Base-by-base conservation (phyloP, 2,113 vertebrate species). In the Megaptera novaeangliae region DNA sequence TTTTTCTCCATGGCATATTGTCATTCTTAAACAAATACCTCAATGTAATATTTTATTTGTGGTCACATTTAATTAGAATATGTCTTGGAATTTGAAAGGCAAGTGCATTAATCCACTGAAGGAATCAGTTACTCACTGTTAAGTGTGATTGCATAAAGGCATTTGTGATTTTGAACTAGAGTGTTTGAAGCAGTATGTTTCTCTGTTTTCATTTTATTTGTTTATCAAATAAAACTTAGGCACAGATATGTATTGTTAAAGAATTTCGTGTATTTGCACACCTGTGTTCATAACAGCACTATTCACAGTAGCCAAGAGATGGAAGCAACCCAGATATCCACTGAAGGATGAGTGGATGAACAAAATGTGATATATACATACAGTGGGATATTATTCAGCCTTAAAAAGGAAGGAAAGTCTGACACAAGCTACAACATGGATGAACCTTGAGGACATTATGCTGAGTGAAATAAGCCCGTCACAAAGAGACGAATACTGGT, bases 1-100 rank as follows among this genome's bases (percentile, higher is more conserved):
- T 81, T 87, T 92, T 92, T 77, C 68, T 93, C 71, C 39, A 61
- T 72, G 44, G 29, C 94, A 55, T 81, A 75, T 36, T 71, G 20
- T 44, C 21, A 89, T 66, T 83, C 12, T 68, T 94, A 85, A 94
- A 63, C 13, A 71, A 75, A 81, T 81, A 69, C 2, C 18, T 92
- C 55, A 77, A 2, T 80, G 34, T 49, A 9, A 15, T 74, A 71
- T 95, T 98, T 98, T 97, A 92, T 90, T 98, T 97, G 95, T 91
- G 94, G 77, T 98, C 29, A 57, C 52, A 74, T 92, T 88, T 69
- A 98, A 97, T 98, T 98, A 98, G 97, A 98, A 97, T 97, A 80
- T 95, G 91, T 98, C 77, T 98, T 98, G 94, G 93, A 97, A 97
- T 98, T 98, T 98, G 95, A 96, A 98, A 98, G 94, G 59, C 91